These are phyloP conservation scores for Cricetomys ansorgei DNA, from an alignment of 2,113 vertebrate species.

Conservation along the genomic window DNA sequence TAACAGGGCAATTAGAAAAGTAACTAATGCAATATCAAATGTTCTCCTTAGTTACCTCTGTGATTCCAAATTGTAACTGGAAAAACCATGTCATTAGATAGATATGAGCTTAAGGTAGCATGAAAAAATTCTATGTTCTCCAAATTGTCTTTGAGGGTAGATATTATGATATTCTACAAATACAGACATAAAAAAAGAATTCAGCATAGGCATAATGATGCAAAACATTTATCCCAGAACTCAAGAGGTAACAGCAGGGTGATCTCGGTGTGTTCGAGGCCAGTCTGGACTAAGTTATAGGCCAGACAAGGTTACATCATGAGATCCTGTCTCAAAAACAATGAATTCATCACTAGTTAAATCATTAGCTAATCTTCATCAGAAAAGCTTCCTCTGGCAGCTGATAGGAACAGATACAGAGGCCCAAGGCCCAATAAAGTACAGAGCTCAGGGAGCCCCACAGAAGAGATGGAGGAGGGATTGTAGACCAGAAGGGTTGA, in stretches of 20 bases:
- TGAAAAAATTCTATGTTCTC: background rate
- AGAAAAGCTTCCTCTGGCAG: no score
- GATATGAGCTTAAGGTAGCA: background rate
- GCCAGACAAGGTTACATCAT: background rate
- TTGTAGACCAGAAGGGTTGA: no score
- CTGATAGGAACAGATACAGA: no score
- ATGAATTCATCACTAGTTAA: background rate
- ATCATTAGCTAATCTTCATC: no score
- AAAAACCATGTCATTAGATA: background rate
- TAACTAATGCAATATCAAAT: background rate
- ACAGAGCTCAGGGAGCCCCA: no score
- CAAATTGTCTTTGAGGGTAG: background rate
- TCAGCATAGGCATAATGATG: background rate
- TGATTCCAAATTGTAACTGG: background rate
- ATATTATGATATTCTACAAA: background rate
- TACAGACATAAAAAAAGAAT: background rate
- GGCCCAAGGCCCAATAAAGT: no score
- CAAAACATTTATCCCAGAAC: background rate
- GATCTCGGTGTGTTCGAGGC: no score
- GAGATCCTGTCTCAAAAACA: background rate
- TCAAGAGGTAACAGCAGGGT: background rate
- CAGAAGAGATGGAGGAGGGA: no score
- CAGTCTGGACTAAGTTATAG: background rate
- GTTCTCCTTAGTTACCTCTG: background rate
- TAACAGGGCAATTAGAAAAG: background rate